Conservation (phyloP, 2,797 vertebrate species). For the Coregonus ussuriensis region DNA sequence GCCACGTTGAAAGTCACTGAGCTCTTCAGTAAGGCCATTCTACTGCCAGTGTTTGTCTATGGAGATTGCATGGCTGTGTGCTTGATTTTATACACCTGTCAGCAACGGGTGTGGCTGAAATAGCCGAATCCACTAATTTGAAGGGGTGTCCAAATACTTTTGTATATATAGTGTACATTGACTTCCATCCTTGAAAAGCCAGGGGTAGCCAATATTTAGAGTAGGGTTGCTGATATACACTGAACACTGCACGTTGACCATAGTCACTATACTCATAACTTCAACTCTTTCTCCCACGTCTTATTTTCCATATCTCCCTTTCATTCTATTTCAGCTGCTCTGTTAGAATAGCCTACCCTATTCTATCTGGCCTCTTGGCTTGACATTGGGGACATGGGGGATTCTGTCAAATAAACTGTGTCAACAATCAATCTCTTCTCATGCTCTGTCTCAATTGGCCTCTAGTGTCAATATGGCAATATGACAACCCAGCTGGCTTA, state of each 20-base stretch:
- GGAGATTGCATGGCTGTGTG: too few relatives aligned
- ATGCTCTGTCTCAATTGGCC: conserved; percentile 1
- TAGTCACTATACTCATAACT: background rate
- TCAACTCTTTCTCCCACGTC: background rate
- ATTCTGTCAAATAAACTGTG: conserved; percentile 16
- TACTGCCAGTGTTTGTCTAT: too few relatives aligned
- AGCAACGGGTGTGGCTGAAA: too few relatives aligned
- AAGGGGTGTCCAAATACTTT: too few relatives aligned
- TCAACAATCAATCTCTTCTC: conserved; percentile 15
- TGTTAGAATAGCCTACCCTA: background rate
- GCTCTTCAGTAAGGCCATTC: too few relatives aligned
- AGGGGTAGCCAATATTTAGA: too few relatives aligned
- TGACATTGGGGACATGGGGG: background rate
- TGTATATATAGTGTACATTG: too few relatives aligned
- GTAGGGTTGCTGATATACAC: background rate
- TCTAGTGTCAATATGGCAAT: background rate
- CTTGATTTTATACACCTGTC: too few relatives aligned
- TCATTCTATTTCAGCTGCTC: conserved; percentile 1
- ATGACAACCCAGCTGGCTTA: conserved; percentile 11
- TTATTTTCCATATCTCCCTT: background rate
- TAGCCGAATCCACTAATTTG: too few relatives aligned
- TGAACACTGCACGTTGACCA: too few relatives aligned
- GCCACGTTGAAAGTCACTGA: too few relatives aligned
- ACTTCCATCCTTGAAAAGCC: background rate
- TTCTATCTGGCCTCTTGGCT: conserved; percentile 12